Evolutionary conservation across 2,797 vertebrate genomes (phyloP), one percentile per base, ranked within the genome.

Genomic region (Pelochelys cantorii): DNA sequence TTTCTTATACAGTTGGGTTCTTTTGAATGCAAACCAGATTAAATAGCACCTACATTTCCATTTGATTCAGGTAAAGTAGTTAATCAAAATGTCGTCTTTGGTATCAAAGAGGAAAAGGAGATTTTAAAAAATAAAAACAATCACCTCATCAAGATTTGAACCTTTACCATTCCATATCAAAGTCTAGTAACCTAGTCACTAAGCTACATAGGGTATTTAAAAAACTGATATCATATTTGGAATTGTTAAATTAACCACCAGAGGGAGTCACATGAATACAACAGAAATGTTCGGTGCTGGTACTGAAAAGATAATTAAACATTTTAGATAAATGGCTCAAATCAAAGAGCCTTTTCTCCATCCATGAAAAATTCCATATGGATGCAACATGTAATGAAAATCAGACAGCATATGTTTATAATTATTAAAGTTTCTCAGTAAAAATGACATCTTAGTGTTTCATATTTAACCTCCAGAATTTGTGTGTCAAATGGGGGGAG

Each of bases 241-340:
- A 83, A 89, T 80, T 65, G 93, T 84, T 89, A 86, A 27, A 25
- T 93, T 97, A 97, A 92, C 98, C 97, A 98, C 96, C 97, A 98
- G 97, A 98, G 98, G 97, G 97, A 98, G 98, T 96, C 60, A 82
- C 94, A 83, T 90, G 97, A 97, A 97, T 97, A 62, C 84, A 59
- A 78, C 92, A 97, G 23, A 89, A 62, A 86, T 80, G 85, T 71
- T 13, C 93, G 83, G 89, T 52, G 56, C 34, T 87, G 84, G 75
- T 83, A 48, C 85, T 20, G 74, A 31, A 81, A 89, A 57, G 81
- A 91, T 91, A 82, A 92, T 89, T 13, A 57, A 65, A 1, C 86
- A 74, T 93, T 94, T 91, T 56, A 77, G 55, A 27, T 56, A 22
- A 4, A 53, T 54, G 52, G 15, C 8, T 85, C 42, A 37, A 34